These are phyloP conservation scores for Diabrotica balteata DNA, from an alignment of 2,888 invertebrate species.

Conservation along the genomic window DNA sequence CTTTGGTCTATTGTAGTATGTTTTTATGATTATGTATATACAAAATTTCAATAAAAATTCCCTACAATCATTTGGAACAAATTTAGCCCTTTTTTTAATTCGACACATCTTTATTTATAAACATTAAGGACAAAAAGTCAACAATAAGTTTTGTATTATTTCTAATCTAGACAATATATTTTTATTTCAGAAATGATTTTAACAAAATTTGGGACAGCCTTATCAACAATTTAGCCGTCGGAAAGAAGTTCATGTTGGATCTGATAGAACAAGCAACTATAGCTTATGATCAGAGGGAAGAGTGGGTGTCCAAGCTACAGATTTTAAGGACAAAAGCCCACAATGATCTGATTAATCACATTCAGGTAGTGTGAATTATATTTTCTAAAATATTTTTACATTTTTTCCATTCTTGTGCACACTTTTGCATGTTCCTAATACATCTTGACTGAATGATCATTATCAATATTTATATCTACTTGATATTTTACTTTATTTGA, in stretches of 20 bases:
- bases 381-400: not conserved
- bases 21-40: too few species aligned
- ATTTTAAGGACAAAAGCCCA: slow-evolving; percentile 80
- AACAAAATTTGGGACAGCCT: slow-evolving; percentile 82
- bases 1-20: too few species aligned
- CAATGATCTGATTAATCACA: slow-evolving; percentile 72
- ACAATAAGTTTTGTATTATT: too few species aligned
- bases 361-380: slow-evolving; percentile 61
- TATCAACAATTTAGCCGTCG: slow-evolving; percentile 75
- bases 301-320: slow-evolving; percentile 80
- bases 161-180: not conserved
- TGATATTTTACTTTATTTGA: too few species aligned
- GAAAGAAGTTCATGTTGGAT: slow-evolving; percentile 84
- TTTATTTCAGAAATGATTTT: slow-evolving; percentile 71
- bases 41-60: too few species aligned
- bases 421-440: too few species aligned
- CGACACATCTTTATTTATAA: too few species aligned
- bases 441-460: too few species aligned
- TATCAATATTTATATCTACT: too few species aligned
- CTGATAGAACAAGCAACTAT: slow-evolving; percentile 89
- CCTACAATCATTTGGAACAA: too few species aligned
- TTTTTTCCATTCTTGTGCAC: not conserved
- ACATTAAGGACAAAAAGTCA: too few species aligned
- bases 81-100: too few species aligned
- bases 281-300: slow-evolving; percentile 88